Base-by-base conservation (phyloP, 1,140 invertebrate species). In the Cyclargus thomasi region DNA sequence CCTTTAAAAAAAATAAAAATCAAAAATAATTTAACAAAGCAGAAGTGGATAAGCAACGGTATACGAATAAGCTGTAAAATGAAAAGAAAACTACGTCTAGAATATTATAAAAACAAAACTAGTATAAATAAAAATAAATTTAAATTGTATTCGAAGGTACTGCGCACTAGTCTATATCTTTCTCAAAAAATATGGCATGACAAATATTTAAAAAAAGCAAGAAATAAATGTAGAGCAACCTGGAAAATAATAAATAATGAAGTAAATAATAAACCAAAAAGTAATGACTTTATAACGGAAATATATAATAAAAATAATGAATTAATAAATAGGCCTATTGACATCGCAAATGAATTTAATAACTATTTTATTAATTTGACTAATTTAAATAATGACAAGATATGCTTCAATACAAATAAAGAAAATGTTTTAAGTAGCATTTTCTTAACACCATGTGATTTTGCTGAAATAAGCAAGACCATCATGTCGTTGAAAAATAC, bases 271-370 rank as follows among this genome's bases (percentile, higher is more conserved):
- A n/a, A n/a, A n/a, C n/a, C n/a, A 6, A 29, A 29, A n/a, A n/a
- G n/a, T 29, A 29, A 29, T 29, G 23, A 29, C 0, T 3, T 29
- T 3, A 29, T 63, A 20, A n/a, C n/a, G n/a, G n/a, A n/a, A n/a
- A n/a, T n/a, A n/a, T n/a, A n/a, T n/a, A n/a, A n/a, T n/a, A n/a
- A n/a, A 6, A 29, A 29, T 29, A 29, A 29, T 29, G 23, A 29
- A 0, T 3, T 29, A 29, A 29, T 63, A 20, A n/a, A 17, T n/a
- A 35, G 36, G 1, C 63, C 63, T 39, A 39, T 8, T 14, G 29
- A 64, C 36, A 39, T 64, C 17, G 63, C 63, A 18, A 14, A 39
- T 10, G 18, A 6, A 20, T 64, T 64, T 39, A 29, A 29, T 29
- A 29, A 29, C 6, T 29, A 29, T 29, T 29, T 29, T 3, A 29